Conservation (phyloP, 2,113 vertebrate genomes). For the Scomber scombrus region DNA sequence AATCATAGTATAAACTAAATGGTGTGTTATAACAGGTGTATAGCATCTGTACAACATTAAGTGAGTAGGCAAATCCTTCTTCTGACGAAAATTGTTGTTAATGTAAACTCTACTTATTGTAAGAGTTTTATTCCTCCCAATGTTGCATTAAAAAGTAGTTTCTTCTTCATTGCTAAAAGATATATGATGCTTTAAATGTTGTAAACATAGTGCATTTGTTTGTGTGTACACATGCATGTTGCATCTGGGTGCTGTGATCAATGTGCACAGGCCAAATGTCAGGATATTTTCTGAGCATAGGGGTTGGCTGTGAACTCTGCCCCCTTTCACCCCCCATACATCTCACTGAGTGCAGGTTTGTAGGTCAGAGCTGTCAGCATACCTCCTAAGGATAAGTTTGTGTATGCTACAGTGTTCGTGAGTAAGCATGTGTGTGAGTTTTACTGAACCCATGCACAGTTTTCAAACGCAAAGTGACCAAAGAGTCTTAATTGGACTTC, state of each 20-base stretch:
- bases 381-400: constrained; percentile 22
- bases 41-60: background rate
- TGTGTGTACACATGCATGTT: background rate
- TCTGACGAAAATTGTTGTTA: background rate
- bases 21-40: background rate
- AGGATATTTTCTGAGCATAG: constrained; percentile 40
- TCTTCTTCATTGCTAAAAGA: background rate
- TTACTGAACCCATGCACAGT: constrained; percentile 20
- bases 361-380: constrained; percentile 9
- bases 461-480: constrained; percentile 10
- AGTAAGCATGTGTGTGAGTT: background rate
- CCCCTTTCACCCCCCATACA: constrained; percentile 7
- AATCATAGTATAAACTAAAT: background rate
- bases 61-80: background rate
- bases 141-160: too few species aligned
- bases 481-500: background rate
- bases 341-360: constrained; percentile 35
- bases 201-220: background rate
- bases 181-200: background rate
- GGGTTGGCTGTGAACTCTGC: constrained; percentile 37
- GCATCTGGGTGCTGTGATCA: constrained; percentile 34
- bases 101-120: background rate
- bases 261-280: constrained; percentile 35
- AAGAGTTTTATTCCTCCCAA: background rate
- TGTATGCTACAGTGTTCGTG: background rate